A percentile compares a stretch with the other conserved stretches of the same genome.
phyloP scores from a whole-genome alignment of 2,113 vertebrate species.

The Silurus asotus region DNA sequence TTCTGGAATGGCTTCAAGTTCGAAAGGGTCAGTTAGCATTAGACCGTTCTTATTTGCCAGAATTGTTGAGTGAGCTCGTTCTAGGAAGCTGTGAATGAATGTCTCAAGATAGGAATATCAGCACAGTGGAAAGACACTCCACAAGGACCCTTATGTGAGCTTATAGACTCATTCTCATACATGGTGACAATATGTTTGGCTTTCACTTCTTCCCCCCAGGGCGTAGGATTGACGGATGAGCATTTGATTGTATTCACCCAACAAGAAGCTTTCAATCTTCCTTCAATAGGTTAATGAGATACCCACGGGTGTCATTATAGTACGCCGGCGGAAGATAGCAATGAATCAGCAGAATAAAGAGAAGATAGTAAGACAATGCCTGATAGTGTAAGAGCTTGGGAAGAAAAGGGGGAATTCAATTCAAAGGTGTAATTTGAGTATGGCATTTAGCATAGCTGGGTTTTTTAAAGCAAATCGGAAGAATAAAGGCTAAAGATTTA shows the following conservation, averaged over 20 bases:
- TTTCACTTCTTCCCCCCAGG: slow-evolving; percentile 6
- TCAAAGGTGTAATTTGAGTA: neutral
- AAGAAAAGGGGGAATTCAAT: neutral
- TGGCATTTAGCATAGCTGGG: too few species aligned
- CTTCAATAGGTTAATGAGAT: slow-evolving; percentile 39
- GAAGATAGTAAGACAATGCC: slow-evolving; percentile 1
- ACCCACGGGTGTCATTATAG: slow-evolving; percentile 32
- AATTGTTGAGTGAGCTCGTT: neutral
- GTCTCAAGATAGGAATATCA: slow-evolving; percentile 31
- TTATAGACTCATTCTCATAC: slow-evolving; percentile 26
- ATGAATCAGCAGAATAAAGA: slow-evolving; percentile 38
- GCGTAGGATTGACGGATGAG: slow-evolving; percentile 5
- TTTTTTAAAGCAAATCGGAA: neutral
- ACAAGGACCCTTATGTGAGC: neutral
- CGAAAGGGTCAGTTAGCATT: neutral
- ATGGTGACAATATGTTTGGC: slow-evolving; percentile 32
- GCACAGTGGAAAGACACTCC: neutral
- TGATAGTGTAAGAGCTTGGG: neutral
- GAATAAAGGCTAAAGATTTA: neutral
- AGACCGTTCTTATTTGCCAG: neutral
- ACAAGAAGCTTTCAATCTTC: slow-evolving; percentile 33
- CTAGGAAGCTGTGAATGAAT: slow-evolving; percentile 70
- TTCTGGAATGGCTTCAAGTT: slow-evolving; percentile 59
- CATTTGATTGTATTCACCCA: slow-evolving; percentile 23
- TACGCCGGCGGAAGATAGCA: neutral